Base-by-base conservation (phyloP, 2,888 invertebrate species). In the Drosophila mettleri region DNA sequence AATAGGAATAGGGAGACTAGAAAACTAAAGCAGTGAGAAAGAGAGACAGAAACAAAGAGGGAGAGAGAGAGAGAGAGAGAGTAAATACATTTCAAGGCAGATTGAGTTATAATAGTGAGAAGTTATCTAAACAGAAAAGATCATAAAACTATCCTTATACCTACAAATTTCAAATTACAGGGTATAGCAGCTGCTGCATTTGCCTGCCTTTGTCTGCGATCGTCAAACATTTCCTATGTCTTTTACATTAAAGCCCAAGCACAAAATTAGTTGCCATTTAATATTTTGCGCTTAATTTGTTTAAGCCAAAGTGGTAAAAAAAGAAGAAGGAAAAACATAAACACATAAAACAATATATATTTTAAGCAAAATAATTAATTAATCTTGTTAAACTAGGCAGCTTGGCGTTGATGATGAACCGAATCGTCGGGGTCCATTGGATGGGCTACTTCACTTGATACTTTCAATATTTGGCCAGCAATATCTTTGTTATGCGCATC, bases 401-500 rank as follows among this genome's bases (percentile, higher is more conserved):
- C 39, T 63, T 66, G 45, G 41, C 46, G 41, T 43, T 33, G 52
- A 43, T 51, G 61, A 55, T 72, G 33, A 45, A 52, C 58, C 51
- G 45, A 33, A 12, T 29, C 20, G 57, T 18, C 46, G 6, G 52
- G 41, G 33, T 51, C 58, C 29, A 58, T 51, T 43, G 34, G 55
- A 67, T 27, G 52, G 52, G 74, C 74, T 78, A 78, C 78, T 78
- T 78, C 60, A 74, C 67, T 78, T 76, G 62, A 57, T 43, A 79
- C 76, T 75, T 76, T 69, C 75, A 65, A 74, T 74, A 62, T 71
- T 55, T 74, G 38, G 61, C 59, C 55, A 49, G 31, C 59, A 69
- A 78, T 80, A 79, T 72, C 69, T 69, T 72, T 87, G 86, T 81
- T 78, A 78, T 69, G 66, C 63, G n/a, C n/a, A n/a, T n/a, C n/a